phyloP scores from a whole-genome alignment of 2,888 invertebrate genomes.

The Hylaea fasciaria region DNA sequence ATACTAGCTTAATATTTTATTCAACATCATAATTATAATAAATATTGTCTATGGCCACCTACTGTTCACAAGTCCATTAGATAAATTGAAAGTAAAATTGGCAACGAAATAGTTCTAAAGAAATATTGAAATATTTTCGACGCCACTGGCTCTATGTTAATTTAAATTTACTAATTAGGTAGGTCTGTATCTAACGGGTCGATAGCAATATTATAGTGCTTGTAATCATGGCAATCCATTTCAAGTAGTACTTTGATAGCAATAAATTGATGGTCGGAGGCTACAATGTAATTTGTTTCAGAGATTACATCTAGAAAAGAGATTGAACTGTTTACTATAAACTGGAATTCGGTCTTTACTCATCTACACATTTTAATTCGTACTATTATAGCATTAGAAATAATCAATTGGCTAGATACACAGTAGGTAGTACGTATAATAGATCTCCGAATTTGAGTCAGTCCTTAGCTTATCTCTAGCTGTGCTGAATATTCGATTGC shows the following conservation, averaged over 20 bases:
- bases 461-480: constrained; percentile 24
- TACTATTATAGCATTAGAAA: no score
- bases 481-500: constrained; percentile 31
- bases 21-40: constrained; percentile 20
- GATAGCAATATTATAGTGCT: constrained; percentile 36
- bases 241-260: constrained; percentile 49
- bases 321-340: no score
- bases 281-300: constrained; percentile 61
- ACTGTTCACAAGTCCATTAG: constrained; percentile 25
- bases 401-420: no score
- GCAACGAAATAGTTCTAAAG: constrained; percentile 3
- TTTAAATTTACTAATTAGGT: constrained; percentile 18
- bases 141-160: constrained; percentile 1
- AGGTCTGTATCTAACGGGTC: constrained; percentile 15
- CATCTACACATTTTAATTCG: no score
- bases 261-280: constrained; percentile 55
- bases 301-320: constrained; percentile 56
- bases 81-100: constrained; percentile 27
- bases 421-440: no score
- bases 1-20: constrained; percentile 14
- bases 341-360: no score
- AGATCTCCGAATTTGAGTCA: no score
- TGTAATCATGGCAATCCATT: constrained; percentile 50
- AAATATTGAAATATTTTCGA: constrained; percentile 4
- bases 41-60: constrained; percentile 27